A percentile compares a stretch with the other conserved stretches of the same genome.
Evolutionary conservation across 2,888 invertebrate genomes (phyloP).

Genomic region (Heliconius sara): DNA sequence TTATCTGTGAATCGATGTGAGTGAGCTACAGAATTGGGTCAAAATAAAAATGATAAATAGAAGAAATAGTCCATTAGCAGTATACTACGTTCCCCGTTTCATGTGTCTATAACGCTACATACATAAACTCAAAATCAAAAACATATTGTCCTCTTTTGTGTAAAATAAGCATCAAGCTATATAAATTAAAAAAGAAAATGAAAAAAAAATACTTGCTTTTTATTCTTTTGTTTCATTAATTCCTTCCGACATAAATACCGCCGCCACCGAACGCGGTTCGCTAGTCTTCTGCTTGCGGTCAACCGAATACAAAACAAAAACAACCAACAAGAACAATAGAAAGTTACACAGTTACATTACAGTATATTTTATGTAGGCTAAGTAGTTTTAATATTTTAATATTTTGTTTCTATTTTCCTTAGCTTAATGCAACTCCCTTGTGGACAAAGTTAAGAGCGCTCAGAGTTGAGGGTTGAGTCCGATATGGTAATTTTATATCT

Average conservation of each 20-base stretch:
- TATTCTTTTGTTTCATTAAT: conserved; percentile 22
- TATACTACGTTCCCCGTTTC: too few relatives aligned
- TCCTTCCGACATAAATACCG: conserved; percentile 30
- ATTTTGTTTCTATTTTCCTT: background rate
- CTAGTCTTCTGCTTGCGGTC: conserved; percentile 29
- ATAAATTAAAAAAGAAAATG: background rate
- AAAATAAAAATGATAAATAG: background rate
- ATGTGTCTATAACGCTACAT: too few relatives aligned
- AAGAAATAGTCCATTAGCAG: too few relatives aligned
- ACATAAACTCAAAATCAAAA: background rate
- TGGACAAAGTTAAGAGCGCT: background rate
- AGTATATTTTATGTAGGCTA: conserved; percentile 15
- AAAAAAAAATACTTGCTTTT: background rate
- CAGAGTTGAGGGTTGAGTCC: background rate
- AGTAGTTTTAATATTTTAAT: background rate
- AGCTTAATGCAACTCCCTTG: background rate
- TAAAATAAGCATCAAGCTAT: background rate
- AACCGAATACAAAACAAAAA: conserved; percentile 34
- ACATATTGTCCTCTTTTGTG: background rate
- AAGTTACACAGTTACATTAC: background rate
- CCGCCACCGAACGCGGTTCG: conserved; percentile 26
- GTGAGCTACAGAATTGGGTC: background rate
- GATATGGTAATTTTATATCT: background rate
- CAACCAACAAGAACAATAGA: conserved; percentile 27
- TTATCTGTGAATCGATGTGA: background rate